Evolutionary conservation across 2,113 vertebrate species (phyloP), one percentile per base, ranked within the genome.

Genomic region (Lasiurus cinereus): DNA sequence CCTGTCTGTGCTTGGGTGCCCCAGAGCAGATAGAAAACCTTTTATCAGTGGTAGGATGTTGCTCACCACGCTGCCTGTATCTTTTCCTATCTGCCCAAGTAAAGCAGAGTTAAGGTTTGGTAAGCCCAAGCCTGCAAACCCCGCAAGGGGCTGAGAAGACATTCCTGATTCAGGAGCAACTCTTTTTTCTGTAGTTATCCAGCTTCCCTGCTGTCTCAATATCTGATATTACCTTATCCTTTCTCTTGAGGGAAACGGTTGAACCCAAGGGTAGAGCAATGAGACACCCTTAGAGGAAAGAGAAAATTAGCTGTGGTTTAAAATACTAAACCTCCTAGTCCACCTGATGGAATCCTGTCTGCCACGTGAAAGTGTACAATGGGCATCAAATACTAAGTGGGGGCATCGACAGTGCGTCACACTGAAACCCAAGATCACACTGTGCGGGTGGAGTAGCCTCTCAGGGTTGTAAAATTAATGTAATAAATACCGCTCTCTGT

Each of bases 11-110:
- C 24, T 31, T 13, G 31, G 1, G 21, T 18, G 10, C 24, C 39
- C 13, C 8, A 5, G 19, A 1, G 22, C 33, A 27, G 24, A 6
- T 33, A 4, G 3, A 7, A 36, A 14, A 66, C 66, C 15, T 43
- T 13, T 0, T 1, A n/a, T 62, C 18, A 6, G 3, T 9, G 3
- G 18, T 7, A 52, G 48, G 4, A 2, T 21, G 2, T 1, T 1
- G 7, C 24, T 27, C 9, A 3, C 73, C 24, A 8, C 2, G 4
- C 1, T 0, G 3, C 39, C 39, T 0, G 0, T 0, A 24, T n/a
- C 29, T 52, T 15, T 59, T 36, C 67, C 90, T 11, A 3, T 5
- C 52, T 8, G 4, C 36, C 36, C 43, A n/a, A 46, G 54, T 33
- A 22, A 59, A 79, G 70, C 59, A 79, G 9, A 59, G n/a, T 10